These are phyloP conservation scores for Perca schrenkii DNA, from an alignment of 2,113 vertebrate species.

Conservation along the genomic window DNA sequence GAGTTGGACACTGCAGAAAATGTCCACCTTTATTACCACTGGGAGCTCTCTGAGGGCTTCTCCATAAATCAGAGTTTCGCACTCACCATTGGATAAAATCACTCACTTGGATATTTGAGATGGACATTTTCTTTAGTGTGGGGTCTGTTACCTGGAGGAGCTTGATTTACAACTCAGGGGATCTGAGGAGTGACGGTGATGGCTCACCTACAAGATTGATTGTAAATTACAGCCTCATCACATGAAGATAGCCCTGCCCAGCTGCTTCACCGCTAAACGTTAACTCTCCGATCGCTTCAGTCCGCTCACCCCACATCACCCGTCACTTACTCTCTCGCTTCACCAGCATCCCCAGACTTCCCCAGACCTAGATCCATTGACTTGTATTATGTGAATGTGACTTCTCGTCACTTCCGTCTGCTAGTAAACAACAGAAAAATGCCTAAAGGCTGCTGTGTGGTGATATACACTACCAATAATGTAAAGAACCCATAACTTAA, in stretches of 20 bases:
- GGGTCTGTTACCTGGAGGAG: background rate
- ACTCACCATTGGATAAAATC: slow-evolving; percentile 10
- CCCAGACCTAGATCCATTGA: too few species aligned
- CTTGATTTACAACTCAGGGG: slow-evolving; percentile 32
- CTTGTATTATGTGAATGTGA: too few species aligned
- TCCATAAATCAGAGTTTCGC: slow-evolving; percentile 1
- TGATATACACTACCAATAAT: too few species aligned
- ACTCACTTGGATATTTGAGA: background rate
- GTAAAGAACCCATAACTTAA: too few species aligned
- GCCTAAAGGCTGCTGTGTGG: too few species aligned
- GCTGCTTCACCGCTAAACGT: too few species aligned
- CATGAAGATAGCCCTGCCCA: background rate
- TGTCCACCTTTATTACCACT: slow-evolving; percentile 1
- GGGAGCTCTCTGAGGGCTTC: background rate
- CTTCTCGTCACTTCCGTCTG: too few species aligned
- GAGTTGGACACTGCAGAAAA: slow-evolving; percentile 14
- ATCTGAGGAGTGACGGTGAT: slow-evolving; percentile 13
- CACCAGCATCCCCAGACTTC: too few species aligned
- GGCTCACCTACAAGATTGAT: background rate
- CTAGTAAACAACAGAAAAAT: too few species aligned
- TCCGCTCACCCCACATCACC: too few species aligned
- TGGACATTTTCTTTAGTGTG: slow-evolving; percentile 9
- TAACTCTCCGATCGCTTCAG: too few species aligned
- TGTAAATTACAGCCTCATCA: slow-evolving; percentile 26
- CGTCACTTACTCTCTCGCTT: too few species aligned